Evolutionary conservation across 2,113 vertebrate species (phyloP).

Genomic region (Empidonax alnorum): DNA sequence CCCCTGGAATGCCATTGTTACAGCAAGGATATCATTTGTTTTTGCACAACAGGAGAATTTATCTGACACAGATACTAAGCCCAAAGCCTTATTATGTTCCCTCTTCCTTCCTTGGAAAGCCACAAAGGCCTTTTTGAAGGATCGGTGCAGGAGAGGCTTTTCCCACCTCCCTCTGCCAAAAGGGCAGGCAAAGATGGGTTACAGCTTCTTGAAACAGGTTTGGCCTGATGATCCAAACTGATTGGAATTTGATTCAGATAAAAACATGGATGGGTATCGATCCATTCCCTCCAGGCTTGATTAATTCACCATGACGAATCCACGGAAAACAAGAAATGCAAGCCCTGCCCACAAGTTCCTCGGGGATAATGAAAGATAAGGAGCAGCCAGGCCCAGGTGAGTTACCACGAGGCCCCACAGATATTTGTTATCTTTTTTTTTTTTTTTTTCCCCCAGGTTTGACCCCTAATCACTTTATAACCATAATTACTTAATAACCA

Average conservation of each 20-base stretch:
- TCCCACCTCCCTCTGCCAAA: background rate
- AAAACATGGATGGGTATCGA: accelerated
- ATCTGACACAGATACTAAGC: background rate
- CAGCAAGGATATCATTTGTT: background rate
- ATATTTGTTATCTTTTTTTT: background rate
- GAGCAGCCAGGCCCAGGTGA: background rate
- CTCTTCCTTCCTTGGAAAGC: background rate
- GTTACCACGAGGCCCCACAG: background rate
- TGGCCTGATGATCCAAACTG: background rate
- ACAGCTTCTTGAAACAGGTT: background rate
- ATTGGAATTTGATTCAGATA: background rate
- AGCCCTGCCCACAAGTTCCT: accelerated
- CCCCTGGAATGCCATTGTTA: background rate
- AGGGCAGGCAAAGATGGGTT: background rate
- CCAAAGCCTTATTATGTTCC: background rate
- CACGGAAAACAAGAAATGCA: background rate
- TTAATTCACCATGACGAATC: background rate
- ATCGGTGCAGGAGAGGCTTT: background rate
- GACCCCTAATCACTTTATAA: background rate
- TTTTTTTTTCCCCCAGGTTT: background rate
- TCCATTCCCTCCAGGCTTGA: background rate
- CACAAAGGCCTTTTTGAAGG: background rate
- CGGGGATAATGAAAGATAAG: background rate
- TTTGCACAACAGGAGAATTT: background rate
- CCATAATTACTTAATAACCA: background rate